A percentile compares a stretch with the other conserved stretches of the same genome.
Evolutionary conservation across 2,113 vertebrate genomes (phyloP).

Genomic region (Platysteira castanea): DNA sequence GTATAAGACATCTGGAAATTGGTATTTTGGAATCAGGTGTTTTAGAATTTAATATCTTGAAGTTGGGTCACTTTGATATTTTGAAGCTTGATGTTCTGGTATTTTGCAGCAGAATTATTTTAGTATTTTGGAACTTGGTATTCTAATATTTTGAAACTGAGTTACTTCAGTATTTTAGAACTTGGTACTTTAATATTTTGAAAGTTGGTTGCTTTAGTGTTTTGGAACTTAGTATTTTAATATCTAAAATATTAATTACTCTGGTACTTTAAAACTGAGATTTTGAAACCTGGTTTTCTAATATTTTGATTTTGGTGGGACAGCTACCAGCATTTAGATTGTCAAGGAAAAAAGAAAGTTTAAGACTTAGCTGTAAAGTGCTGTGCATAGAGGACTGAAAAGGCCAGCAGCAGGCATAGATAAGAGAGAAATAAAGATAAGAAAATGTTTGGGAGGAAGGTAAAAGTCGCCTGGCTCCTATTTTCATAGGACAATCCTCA

Average conservation of each 20-base stretch:
- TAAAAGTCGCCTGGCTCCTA: background rate
- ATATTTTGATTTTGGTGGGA: background rate
- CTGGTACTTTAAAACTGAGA: background rate
- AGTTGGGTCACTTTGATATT: background rate
- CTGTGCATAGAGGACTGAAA: background rate
- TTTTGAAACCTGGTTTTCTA: background rate
- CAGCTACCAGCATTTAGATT: background rate
- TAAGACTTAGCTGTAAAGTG: background rate
- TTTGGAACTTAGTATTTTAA: too few species aligned
- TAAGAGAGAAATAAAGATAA: background rate
- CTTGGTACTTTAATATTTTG: background rate
- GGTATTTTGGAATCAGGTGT: background rate
- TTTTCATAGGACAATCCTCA: background rate
- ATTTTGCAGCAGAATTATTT: background rate
- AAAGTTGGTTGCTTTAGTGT: background rate
- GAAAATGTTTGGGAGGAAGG: background rate
- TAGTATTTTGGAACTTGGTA: background rate
- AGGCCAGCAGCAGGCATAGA: background rate
- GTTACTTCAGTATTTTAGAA: background rate
- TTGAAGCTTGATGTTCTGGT: background rate
- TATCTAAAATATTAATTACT: background rate
- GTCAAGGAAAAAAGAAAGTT: background rate
- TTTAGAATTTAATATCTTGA: background rate
- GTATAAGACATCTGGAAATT: background rate
- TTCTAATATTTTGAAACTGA: background rate